Evolutionary conservation across 2,888 invertebrate species (phyloP), one percentile per base, ranked within the genome.

Genomic region (Sinopyrophorus schimmeli): DNA sequence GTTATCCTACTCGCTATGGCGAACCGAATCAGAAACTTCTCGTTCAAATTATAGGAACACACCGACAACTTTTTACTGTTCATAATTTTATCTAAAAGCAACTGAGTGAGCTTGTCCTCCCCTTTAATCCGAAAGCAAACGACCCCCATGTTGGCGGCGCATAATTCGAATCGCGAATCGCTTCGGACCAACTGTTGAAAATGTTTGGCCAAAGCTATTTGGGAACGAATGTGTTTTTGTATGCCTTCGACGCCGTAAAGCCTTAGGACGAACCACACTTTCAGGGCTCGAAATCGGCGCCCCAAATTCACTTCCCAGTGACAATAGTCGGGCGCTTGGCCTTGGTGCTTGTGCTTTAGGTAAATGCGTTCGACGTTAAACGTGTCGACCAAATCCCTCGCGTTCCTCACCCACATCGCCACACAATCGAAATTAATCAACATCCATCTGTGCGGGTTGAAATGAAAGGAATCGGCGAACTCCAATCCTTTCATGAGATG

Each of bases 391-490:
- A 99, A 82, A 79, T 91, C 89, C 35, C 86, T 82, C 53, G 92
- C 90, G 66, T 92, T 84, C 65, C 90, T 92, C 2, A 92, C 77
- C 98, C 98, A 99, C 90, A 99, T 89, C 0, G 97, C 87, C 6
- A 98, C 98, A 70, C 98, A 99, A 73, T 99, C 99, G 64, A 98
- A 99, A 73, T 95, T 98, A 9, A 98, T 93, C 59, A 98, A 74
- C 83, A 99, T 78, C 98, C 98, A 99, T 75, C 99, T 99, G 74
- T 98, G 98, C 0, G 99, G 98, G 71, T 99, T 99, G 69, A 98
- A 96, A 74, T 97, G 96, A 72, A 98, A 96, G 0, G 97, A 98
- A 66, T 95, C 91, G 0, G 93, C 95, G 48, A 83, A 81, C 73
- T 99, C 89, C 3, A 92, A 73, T 11, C 93, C 93, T 59, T 86